Evolutionary conservation across 2,888 invertebrate genomes (phyloP).

Genomic region (Mythimna vitellina): DNA sequence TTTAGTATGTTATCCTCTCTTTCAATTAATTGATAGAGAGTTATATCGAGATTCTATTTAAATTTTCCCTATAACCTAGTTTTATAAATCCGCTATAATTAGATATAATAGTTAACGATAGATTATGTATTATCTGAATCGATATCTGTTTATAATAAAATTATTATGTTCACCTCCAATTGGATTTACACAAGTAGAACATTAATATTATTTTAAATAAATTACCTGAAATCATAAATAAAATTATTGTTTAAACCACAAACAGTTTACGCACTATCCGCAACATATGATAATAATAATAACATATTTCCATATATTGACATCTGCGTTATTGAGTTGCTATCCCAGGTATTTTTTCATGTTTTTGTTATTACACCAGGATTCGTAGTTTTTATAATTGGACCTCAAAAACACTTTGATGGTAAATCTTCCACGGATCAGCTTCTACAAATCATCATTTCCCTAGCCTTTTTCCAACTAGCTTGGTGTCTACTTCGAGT

Average conservation of each 20-base stretch:
- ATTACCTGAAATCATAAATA: conserved; percentile 32
- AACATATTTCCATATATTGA: background rate
- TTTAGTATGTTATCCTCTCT: no score
- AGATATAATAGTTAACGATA: background rate
- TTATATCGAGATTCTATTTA: no score
- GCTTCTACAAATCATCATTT: no score
- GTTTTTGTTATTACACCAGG: background rate
- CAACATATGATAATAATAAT: background rate
- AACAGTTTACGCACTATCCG: background rate
- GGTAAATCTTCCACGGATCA: no score
- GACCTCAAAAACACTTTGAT: no score
- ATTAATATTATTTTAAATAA: background rate
- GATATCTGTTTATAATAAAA: background rate
- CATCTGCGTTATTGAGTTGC: background rate
- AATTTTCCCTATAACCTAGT: no score
- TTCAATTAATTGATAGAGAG: no score
- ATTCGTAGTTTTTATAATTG: background rate
- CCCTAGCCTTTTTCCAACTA: no score
- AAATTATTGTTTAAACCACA: conserved; percentile 8
- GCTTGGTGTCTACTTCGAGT: no score
- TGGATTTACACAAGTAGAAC: no score
- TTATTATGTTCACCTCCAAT: background rate
- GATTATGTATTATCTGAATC: background rate
- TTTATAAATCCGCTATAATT: background rate
- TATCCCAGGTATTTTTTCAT: background rate